phyloP scores from a whole-genome alignment of 2,888 invertebrate species.

The Deilephila porcellus region DNA sequence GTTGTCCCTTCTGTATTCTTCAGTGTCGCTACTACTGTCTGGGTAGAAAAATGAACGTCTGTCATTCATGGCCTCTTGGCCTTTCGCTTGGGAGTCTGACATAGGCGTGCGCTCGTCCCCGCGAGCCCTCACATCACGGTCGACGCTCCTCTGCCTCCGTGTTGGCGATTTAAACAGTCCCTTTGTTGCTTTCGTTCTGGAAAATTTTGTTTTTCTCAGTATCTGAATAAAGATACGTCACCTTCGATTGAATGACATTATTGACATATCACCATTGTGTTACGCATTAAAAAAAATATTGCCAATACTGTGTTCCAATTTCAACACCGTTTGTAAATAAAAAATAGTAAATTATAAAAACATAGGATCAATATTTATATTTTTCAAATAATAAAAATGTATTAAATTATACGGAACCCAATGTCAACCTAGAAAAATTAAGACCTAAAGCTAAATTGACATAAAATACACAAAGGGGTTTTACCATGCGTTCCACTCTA shows the following conservation, averaged over 20 bases:
- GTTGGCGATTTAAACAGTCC: constrained; percentile 40
- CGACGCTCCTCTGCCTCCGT: constrained; percentile 54
- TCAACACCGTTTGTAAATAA: background rate
- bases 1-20: constrained; percentile 90
- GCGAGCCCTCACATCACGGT: constrained; percentile 76
- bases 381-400: background rate
- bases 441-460: background rate
- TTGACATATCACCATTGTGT: constrained; percentile 20
- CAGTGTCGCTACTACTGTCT: constrained; percentile 94
- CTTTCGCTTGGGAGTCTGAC: constrained; percentile 73
- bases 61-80: constrained; percentile 74
- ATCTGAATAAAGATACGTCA: constrained; percentile 29
- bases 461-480: background rate
- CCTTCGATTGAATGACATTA: constrained; percentile 30
- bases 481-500: too few relatives aligned
- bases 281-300: background rate
- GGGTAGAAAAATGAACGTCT: constrained; percentile 77
- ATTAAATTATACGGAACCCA: background rate
- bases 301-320: background rate
- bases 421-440: background rate
- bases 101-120: constrained; percentile 69
- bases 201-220: constrained; percentile 37
- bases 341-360: background rate
- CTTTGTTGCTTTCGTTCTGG: constrained; percentile 37
- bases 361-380: too few relatives aligned